Evolutionary conservation across 2,888 invertebrate genomes (phyloP).

Genomic region (Drosophila limbata): DNA sequence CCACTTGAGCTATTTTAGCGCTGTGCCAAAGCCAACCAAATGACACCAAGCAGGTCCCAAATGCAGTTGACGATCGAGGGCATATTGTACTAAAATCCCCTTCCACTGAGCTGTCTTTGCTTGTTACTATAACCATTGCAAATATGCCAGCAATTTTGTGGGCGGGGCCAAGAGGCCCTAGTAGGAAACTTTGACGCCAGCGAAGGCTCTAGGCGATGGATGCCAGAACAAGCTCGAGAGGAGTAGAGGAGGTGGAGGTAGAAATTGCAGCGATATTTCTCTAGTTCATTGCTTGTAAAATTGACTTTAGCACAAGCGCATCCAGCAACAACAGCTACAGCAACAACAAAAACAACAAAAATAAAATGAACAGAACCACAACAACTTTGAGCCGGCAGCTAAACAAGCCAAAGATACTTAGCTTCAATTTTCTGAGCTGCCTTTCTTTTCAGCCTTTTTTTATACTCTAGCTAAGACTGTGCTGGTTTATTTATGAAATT

Average conservation of each 20-base stretch:
- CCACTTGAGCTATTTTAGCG: constrained; percentile 69
- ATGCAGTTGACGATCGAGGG: constrained; percentile 22
- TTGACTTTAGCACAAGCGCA: constrained; percentile 70
- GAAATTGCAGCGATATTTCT: constrained; percentile 57
- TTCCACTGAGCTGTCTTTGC: constrained; percentile 7
- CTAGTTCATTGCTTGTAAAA: constrained; percentile 77
- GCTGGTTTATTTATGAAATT: not conserved
- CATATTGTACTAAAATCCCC: constrained; percentile 6
- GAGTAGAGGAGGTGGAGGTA: constrained; percentile 1
- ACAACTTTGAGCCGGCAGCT: constrained; percentile 62
- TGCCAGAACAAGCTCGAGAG: constrained; percentile 8
- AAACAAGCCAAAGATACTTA: constrained; percentile 74
- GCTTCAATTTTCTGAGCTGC: constrained; percentile 62
- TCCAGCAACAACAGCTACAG: constrained; percentile 20
- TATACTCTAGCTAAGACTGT: constrained; percentile 17
- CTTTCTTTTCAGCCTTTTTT: constrained; percentile 48
- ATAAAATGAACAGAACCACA: constrained; percentile 18
- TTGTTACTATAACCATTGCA: constrained; percentile 50
- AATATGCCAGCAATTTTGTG: constrained; percentile 72
- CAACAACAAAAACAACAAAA: constrained; percentile 10
- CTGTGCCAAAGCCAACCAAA: constrained; percentile 54
- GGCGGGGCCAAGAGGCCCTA: constrained; percentile 65
- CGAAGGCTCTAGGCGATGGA: constrained; percentile 36
- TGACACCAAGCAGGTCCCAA: constrained; percentile 40
- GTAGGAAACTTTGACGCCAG: constrained; percentile 70